These are phyloP conservation scores for Ichneumoninae sp. DNA, from an alignment of 2,888 invertebrate species.

Conservation along the genomic window DNA sequence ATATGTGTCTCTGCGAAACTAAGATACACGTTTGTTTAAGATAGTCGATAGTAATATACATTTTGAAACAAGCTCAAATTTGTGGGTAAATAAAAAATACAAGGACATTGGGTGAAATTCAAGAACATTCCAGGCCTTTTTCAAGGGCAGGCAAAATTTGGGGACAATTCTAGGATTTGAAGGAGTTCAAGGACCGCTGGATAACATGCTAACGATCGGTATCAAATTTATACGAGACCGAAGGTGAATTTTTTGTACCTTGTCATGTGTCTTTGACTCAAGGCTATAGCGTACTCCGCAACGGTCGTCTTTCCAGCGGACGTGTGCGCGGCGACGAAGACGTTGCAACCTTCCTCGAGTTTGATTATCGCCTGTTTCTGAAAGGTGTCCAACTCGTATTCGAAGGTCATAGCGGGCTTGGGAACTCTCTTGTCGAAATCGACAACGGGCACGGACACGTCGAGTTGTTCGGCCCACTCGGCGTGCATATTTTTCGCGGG, in stretches of 20 bases:
- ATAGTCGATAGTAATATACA: no score
- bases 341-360: conserved; percentile 96
- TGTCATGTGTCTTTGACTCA: conserved; percentile 96
- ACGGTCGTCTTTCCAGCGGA: conserved; percentile 99
- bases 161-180: no score
- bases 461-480: conserved; percentile 95
- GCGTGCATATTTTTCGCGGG: conserved; percentile 85
- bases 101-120: no score
- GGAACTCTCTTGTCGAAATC: conserved; percentile 93
- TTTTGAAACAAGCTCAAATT: no score
- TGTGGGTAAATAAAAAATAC: no score
- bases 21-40: no score
- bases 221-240: background rate
- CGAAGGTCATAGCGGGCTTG: conserved; percentile 93
- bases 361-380: conserved; percentile 98
- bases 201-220: no score
- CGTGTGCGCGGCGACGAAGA: conserved; percentile 99
- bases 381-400: conserved; percentile 97
- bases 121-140: no score
- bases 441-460: conserved; percentile 91
- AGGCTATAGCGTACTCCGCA: conserved; percentile 99
- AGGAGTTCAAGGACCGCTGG: no score
- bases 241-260: conserved; percentile 85
- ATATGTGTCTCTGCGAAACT: background rate
- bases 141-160: no score